These are phyloP conservation scores for Cydia pomonella DNA, from an alignment of 1,140 invertebrate genomes.

Conservation along the genomic window DNA sequence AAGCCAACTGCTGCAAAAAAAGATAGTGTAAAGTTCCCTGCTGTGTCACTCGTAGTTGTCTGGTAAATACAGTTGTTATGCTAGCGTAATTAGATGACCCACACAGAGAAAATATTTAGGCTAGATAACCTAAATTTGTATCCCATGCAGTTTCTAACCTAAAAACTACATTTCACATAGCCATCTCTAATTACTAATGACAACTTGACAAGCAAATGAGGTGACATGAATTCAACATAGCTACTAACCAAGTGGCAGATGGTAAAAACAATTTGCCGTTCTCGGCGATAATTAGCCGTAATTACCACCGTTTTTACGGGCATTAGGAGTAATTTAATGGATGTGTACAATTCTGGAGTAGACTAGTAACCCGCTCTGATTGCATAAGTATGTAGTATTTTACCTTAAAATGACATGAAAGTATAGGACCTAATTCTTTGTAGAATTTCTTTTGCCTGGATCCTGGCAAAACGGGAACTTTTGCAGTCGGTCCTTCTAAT, in stretches of 20 bases:
- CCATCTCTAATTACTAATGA: conserved; percentile 28
- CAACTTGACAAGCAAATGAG: conserved; percentile 12
- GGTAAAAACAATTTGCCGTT: conserved; percentile 17
- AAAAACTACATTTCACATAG: background rate
- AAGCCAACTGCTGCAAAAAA: too few species aligned
- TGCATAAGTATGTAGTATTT: conserved; percentile 7
- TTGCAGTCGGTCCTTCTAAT: too few species aligned
- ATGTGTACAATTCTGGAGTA: background rate
- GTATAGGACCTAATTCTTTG: too few species aligned
- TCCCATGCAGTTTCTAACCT: conserved; percentile 3
- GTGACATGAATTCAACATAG: conserved; percentile 2
- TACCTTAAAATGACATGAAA: background rate
- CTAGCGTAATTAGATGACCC: background rate
- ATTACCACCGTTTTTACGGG: conserved; percentile 9
- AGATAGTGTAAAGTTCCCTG: too few species aligned
- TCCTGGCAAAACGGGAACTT: too few species aligned
- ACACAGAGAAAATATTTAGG: conserved; percentile 2
- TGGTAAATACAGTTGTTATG: too few species aligned
- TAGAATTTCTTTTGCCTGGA: too few species aligned
- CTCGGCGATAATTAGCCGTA: conserved; percentile 2
- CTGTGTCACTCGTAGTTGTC: too few species aligned
- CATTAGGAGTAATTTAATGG: conserved; percentile 8
- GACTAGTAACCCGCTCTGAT: background rate
- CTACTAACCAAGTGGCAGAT: conserved; percentile 3
- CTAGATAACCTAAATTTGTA: background rate